Conservation (phyloP, 2,797 vertebrate genomes). For the Pangasius larnaudii region DNA sequence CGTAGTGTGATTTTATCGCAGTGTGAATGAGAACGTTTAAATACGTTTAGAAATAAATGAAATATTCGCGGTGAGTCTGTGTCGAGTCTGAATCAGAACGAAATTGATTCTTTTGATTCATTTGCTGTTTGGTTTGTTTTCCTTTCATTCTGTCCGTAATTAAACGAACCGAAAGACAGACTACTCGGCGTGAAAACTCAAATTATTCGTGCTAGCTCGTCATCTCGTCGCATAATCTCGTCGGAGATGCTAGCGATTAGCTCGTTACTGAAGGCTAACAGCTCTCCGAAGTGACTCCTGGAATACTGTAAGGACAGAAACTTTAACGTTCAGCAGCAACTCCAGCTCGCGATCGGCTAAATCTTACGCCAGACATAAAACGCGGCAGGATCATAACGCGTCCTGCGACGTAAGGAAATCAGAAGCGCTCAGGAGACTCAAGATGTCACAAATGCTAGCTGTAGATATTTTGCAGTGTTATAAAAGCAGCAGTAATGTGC, state of each 20-base stretch:
- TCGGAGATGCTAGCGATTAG: not conserved
- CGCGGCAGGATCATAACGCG: not conserved
- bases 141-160: not conserved
- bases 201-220: not conserved
- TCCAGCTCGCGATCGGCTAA: not conserved
- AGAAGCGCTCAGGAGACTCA: not conserved
- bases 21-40: not conserved
- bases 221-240: too few relatives aligned
- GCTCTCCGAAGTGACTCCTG: not conserved
- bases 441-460: not conserved
- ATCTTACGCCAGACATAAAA: not conserved
- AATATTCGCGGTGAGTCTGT: not conserved
- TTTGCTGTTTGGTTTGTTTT: not conserved
- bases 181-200: not conserved
- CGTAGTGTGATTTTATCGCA: too few relatives aligned
- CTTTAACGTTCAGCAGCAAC: too few relatives aligned
- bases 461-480: conserved; percentile 6
- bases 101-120: not conserved
- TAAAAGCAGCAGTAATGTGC: conserved; percentile 10
- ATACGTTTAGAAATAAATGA: not conserved
- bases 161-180: not conserved
- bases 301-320: not conserved
- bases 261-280: not conserved
- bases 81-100: not conserved
- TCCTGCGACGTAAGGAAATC: too few relatives aligned